Evolutionary conservation across 30 jellyfish, hydroid and myxozoan genomes (phyloP).

Genomic region (Sanderia malayensis): DNA sequence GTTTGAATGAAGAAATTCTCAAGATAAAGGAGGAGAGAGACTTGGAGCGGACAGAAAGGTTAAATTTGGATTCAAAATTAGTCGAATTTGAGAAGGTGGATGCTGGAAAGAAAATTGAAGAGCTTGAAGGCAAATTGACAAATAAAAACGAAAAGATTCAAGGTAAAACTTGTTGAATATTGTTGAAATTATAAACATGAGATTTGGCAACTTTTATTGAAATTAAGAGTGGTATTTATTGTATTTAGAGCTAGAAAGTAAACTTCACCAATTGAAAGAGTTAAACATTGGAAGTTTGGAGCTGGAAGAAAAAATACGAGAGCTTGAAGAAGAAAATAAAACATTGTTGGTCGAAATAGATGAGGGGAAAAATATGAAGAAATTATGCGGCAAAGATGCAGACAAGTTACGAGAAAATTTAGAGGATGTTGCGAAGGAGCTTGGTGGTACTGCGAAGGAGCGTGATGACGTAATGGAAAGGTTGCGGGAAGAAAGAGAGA

Average conservation of each 20-base stretch:
- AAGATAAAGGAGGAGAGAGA: conserved; percentile 39
- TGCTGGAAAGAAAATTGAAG: not conserved
- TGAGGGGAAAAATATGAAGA: conserved; percentile 17
- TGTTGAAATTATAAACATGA: too few relatives aligned
- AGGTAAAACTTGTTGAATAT: not conserved
- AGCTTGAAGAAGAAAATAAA: conserved; percentile 38
- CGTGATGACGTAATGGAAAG: conserved; percentile 26
- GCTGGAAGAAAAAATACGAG: not conserved
- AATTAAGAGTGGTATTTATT: too few relatives aligned
- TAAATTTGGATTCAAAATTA: not conserved
- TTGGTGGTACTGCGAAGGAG: conserved; percentile 15
- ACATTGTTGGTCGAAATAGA: conserved; percentile 11
- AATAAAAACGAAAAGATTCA: not conserved
- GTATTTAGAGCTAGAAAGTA: too few relatives aligned
- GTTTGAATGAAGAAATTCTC: not conserved
- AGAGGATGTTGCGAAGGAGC: conserved; percentile 23
- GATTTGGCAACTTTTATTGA: too few relatives aligned
- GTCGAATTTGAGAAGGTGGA: conserved; percentile 13
- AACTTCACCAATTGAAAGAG: too few relatives aligned
- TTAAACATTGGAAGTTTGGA: too few relatives aligned
- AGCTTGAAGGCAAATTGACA: not conserved
- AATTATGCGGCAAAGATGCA: not conserved
- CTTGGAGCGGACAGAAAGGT: conserved; percentile 29
- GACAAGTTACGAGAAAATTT: conserved; percentile 28
- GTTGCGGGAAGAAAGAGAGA: conserved; percentile 50